Percentiles rank a stretch among this genome's conserved stretches.
Evolutionary conservation across 2,113 vertebrate species (phyloP).

Genomic region (Hyaena hyaena): DNA sequence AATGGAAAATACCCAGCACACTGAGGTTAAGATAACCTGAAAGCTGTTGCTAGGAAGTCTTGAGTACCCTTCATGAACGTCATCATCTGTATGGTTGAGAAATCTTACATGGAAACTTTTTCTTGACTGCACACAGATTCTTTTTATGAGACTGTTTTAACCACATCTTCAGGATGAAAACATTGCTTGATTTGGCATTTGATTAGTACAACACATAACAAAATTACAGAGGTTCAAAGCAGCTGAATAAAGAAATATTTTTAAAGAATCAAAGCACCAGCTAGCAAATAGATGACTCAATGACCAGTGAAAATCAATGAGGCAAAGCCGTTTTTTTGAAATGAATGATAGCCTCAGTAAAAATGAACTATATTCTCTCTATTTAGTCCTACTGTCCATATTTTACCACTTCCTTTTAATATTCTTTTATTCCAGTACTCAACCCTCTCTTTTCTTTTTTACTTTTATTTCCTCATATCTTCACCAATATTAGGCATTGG

Average conservation of each 20-base stretch:
- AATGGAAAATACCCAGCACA: background rate
- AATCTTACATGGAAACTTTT: background rate
- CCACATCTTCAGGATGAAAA: background rate
- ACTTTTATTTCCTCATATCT: background rate
- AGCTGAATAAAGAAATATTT: constrained; percentile 39
- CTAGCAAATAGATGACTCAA: constrained; percentile 9
- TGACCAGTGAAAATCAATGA: constrained; percentile 46
- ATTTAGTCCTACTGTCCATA: background rate
- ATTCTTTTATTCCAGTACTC: background rate
- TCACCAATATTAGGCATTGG: background rate
- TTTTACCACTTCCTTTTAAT: background rate
- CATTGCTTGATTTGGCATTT: background rate
- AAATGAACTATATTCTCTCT: constrained; percentile 32
- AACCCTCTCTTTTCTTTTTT: background rate
- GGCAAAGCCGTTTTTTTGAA: constrained; percentile 2
- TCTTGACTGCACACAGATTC: background rate
- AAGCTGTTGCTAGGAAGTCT: background rate
- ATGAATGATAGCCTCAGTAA: constrained; percentile 14
- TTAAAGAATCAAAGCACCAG: background rate
- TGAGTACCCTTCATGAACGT: background rate
- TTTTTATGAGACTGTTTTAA: constrained; percentile 8
- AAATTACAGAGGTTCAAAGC: constrained; percentile 39
- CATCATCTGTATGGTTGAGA: background rate
- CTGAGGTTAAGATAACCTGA: background rate
- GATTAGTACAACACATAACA: background rate